Evolutionary conservation across 2,113 vertebrate genomes (phyloP), one percentile per base, ranked within the genome.

Genomic region (Limnothrissa miodon): DNA sequence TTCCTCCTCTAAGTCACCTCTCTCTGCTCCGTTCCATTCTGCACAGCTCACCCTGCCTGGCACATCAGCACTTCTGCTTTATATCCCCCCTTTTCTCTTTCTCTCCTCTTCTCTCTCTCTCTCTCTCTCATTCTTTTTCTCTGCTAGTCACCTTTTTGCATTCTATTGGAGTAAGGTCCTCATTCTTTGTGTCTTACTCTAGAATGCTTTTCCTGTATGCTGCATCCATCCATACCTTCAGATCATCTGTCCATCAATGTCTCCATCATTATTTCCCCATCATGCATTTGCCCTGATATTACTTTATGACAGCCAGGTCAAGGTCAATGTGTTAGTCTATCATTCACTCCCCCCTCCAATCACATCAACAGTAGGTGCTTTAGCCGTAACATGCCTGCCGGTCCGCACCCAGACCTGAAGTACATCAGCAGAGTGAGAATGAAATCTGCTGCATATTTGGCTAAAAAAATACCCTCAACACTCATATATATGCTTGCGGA

Each of bases 1-100:
- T 11, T 13, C 66, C 66, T 74, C 66, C 66, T 74, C 66, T 74
- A 74, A 33, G 66, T 74, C 66, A 70, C 62, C 62, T 36, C 62
- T 4, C 62, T 70, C 25, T 70, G 62, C 10, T 74, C 62, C 36
- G 9, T 29, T 70, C 4, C 36, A 11, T 1, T 36, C 62, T 70
- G 25, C 13, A 29, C 59, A 1, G 25, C 11, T 25, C 56, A 1
- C 8, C 10, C 11, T 74, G 66, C 4, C 66, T 36, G 66, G 33
- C 29, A 11, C 2, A 36, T 74, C 66, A 74, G 33, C 66, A 74
- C 29, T 15, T 74, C 29, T 36, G 29, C 13, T 13, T 29, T 17
- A 11, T 29, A 45, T 5, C 83, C 39, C 39, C 5, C 25, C 21
- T 7, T 11, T 23, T 44, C 62, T 44, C 51, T 53, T 4, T 53